phyloP scores from a whole-genome alignment of 23 tunicate species.

The Trididemnum miniatum region DNA sequence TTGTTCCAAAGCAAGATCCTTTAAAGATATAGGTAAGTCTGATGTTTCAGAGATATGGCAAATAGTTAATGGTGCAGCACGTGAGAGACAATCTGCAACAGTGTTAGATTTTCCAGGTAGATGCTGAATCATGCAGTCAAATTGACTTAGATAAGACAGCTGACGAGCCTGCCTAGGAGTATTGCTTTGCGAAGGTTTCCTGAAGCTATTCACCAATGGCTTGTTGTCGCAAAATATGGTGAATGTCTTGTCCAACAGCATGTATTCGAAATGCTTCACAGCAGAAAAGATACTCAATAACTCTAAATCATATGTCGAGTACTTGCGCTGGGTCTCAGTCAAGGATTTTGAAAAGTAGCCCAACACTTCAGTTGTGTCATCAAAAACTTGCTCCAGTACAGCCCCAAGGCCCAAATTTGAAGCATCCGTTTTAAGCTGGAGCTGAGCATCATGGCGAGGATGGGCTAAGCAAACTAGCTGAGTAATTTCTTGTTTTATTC shows the following conservation, averaged over 20 bases:
- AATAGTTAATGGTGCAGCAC: background rate
- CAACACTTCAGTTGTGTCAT: slow-evolving; percentile 13
- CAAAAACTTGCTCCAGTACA: slow-evolving; percentile 16
- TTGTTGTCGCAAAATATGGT: background rate
- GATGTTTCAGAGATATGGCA: background rate
- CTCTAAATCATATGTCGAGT: slow-evolving; percentile 30
- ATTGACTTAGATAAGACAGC: background rate
- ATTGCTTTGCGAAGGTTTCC: background rate
- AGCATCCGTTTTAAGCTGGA: slow-evolving; percentile 15
- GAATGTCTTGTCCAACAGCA: background rate
- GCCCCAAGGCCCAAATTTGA: slow-evolving; percentile 19
- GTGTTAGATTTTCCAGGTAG: background rate
- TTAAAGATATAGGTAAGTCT: background rate
- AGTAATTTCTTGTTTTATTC: background rate
- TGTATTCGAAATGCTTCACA: background rate
- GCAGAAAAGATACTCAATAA: slow-evolving; percentile 26
- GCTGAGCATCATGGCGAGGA: background rate
- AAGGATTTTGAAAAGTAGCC: slow-evolving; percentile 27
- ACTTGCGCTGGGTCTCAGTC: background rate
- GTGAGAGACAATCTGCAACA: background rate
- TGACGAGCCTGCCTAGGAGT: background rate
- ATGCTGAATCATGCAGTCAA: background rate
- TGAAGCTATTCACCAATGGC: background rate
- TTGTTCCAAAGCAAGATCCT: background rate
- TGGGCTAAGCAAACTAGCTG: background rate